Percentiles rank a stretch among this genome's conserved stretches.
Conservation (phyloP, 1,140 invertebrate genomes). For the Drosophila busckii region DNA sequence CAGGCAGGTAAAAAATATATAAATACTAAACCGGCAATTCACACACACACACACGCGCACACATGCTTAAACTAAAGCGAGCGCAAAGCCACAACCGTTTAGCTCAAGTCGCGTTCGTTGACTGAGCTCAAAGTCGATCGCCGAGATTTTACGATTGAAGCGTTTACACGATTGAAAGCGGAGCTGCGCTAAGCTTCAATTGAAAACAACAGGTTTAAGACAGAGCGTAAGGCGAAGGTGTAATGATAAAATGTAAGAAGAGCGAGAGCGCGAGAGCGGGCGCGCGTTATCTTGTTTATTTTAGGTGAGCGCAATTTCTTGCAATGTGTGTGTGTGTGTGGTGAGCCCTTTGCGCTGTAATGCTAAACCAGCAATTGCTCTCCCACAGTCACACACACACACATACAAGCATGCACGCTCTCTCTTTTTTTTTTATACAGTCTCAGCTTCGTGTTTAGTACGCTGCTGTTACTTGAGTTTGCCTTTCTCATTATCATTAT, state of each 20-base stretch:
- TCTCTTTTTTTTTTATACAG: neutral
- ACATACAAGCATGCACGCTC: no score
- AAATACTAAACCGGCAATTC: slow-evolving; percentile 69
- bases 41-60: slow-evolving; percentile 12
- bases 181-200: no score
- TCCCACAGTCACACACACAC: neutral
- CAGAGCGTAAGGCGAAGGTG: slow-evolving; percentile 11
- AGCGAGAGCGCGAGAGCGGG: slow-evolving; percentile 2
- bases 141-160: slow-evolving; percentile 44
- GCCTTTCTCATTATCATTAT: slow-evolving; percentile 71
- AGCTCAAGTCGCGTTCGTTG: slow-evolving; percentile 64
- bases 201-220: slow-evolving; percentile 68
- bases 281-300: neutral
- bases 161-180: slow-evolving; percentile 39
- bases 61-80: slow-evolving; percentile 17
- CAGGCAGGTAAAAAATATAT: slow-evolving; percentile 65
- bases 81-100: slow-evolving; percentile 45
- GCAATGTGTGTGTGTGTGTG: no score
- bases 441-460: neutral
- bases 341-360: no score
- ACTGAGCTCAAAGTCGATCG: slow-evolving; percentile 58
- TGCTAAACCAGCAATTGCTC: no score
- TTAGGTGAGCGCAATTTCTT: no score
- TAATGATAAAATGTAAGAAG: no score
- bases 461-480: slow-evolving; percentile 58